A percentile compares a stretch with the other conserved stretches of the same genome.
Conservation (phyloP, 2,888 invertebrate genomes). For the Drosophila bunnanda region DNA sequence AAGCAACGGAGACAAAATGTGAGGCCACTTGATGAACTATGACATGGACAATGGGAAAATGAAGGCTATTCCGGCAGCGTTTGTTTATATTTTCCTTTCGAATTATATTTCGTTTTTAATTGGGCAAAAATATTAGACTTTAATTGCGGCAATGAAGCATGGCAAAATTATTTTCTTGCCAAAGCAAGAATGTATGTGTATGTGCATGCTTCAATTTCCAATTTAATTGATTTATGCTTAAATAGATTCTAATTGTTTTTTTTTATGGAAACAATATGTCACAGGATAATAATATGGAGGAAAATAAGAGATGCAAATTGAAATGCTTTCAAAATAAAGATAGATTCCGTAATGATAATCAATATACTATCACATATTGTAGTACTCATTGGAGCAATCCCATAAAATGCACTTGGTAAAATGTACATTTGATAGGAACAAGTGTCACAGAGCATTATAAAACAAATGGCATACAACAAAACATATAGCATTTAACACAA, state of each 20-base stretch:
- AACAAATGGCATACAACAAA: background rate
- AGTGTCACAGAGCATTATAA: background rate
- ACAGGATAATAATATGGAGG: background rate
- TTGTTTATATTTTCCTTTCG: conserved; percentile 12
- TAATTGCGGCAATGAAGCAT: conserved; percentile 11
- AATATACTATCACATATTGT: background rate
- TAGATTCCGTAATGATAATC: background rate
- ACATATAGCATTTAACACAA: background rate
- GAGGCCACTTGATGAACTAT: conserved; percentile 29
- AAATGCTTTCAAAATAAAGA: background rate
- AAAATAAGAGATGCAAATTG: background rate
- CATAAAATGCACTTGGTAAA: background rate
- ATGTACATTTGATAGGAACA: background rate
- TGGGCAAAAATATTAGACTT: conserved; percentile 11
- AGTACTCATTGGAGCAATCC: background rate
- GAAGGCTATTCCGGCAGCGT: background rate
- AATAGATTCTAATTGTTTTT: background rate
- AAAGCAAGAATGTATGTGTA: background rate
- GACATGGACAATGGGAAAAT: conserved; percentile 4
- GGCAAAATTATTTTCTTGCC: background rate
- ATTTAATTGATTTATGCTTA: conserved; percentile 8
- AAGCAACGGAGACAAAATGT: conserved; percentile 32
- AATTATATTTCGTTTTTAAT: conserved; percentile 1
- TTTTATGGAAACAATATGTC: background rate
- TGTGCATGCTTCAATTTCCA: background rate